Base-by-base conservation (phyloP, 2,113 vertebrate genomes). In the Saccopteryx leptura region DNA sequence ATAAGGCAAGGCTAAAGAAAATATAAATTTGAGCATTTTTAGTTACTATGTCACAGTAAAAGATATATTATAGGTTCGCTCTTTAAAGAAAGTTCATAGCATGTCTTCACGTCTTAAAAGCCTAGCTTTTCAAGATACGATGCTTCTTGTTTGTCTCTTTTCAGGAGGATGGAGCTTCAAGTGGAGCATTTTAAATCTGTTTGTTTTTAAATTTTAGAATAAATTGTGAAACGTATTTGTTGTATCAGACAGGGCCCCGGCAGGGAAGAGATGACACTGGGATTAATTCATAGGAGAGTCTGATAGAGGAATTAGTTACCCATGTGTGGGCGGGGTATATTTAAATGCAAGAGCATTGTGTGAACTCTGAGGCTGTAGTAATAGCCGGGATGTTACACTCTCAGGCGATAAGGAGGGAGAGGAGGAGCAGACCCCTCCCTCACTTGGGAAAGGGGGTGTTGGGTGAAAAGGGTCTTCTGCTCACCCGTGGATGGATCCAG, bases 21-120 rank as follows among this genome's bases (percentile, higher is more conserved):
- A 95, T 87, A 63, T 28, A 75, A 85, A 60, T 92, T 95, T 69
- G 54, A 96, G 18, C 8, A 78, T 75, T 94, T 92, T 96, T 90
- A 74, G 17, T 91, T 94, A 91, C 14, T 93, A 58, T 76, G 18
- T 52, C 56, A 93, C 28, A 81, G 60, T 83, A 83, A 82, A 94
- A 92, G 19, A 72, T 46, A 65, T 33, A 82, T 63, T 48, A 60
- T 61, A 81, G n/a, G 7, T 74, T 84, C 93, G 60, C 13, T 89
- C 65, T 93, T 96, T 93, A 74, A 95, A 90, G 87, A 75, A 91
- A 94, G 19, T 84, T 82, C 28, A 94, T n/a, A 23, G 46, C 84
- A 19, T 88, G 72, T 88, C 14, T 82, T 93, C 76, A 58, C 63
- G 71, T 89, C n/a, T 91, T 89, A 84, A 93, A 91, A 89, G 6